Base-by-base conservation (phyloP, 2,797 vertebrate species). In the Dallia pectoralis region DNA sequence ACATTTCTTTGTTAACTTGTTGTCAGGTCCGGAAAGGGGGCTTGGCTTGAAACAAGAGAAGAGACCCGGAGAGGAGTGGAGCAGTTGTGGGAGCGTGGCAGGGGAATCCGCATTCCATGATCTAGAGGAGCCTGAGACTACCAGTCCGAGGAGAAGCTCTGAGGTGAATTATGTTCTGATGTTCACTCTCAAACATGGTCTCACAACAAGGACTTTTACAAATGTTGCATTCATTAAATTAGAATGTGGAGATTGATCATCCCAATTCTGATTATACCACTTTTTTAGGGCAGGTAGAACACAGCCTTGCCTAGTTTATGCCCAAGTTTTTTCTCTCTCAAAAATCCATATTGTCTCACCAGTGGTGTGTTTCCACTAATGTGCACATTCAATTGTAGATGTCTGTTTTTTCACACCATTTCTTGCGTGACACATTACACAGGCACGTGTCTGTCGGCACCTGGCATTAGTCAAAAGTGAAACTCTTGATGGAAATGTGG, bases 11-110 rank as follows among this genome's bases (percentile, higher is more conserved):
- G 22, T 47, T 71, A 67, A 67, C 15, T 7, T 71, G 62, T 70
- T 11, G 69, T 68, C 61, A 81, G 16, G 22, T 79, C 30, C 77
- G 88, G 91, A 91, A 12, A 88, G 83, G 74, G 53, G 73, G 11
- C 74, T 53, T 53, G 74, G 51, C 68, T 78, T 92, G 61, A 93
- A 93, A 84, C 84, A 91, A 80, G 93, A 94, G 81, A 77, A 19
- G 18, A 69, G 68, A 30, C 66, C 69, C 0, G 85, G 87, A 66
- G 89, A 74, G 32, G 76, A 77, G 25, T 76, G 82, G 47, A 77
- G 67, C 22, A 78, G 78, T 74, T 88, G 86, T 70, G 85, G 79
- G 40, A 51, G 51, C 22, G 19, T 77, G 44, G 82, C 82, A 19
- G 75, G 30, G 64, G 84, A 86, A 11, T 77, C 81, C 48, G 36